A percentile compares a stretch with the other conserved stretches of the same genome.
These are phyloP conservation scores for Hippocampus abdominalis DNA, from an alignment of 2,113 vertebrate species.

Conservation along the genomic window DNA sequence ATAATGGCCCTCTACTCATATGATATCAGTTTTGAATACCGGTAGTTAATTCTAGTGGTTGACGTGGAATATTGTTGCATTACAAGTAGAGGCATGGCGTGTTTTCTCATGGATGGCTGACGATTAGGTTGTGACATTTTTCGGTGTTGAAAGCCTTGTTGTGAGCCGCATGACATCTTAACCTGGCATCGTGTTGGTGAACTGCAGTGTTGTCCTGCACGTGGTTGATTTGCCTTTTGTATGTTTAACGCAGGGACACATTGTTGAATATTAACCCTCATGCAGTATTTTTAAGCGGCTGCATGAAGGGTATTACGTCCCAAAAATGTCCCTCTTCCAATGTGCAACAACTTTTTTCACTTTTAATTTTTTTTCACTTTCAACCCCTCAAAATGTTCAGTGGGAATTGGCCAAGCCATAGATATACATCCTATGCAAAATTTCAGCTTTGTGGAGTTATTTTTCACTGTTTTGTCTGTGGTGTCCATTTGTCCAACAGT, in stretches of 20 bases:
- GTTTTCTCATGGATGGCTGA: not conserved
- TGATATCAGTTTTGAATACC: not conserved
- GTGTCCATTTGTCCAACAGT: too few species aligned
- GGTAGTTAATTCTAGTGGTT: not conserved
- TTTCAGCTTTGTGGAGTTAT: too few species aligned
- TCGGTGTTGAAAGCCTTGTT: conserved; percentile 14
- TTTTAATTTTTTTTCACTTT: too few species aligned
- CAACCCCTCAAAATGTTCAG: too few species aligned
- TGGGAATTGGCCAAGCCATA: too few species aligned
- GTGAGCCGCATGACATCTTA: not conserved
- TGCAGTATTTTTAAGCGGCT: too few species aligned
- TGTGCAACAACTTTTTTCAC: too few species aligned
- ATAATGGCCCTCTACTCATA: too few species aligned
- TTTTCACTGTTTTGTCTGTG: too few species aligned
- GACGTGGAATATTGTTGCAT: not conserved
- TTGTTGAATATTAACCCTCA: not conserved
- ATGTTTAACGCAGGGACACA: not conserved
- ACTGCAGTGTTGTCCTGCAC: not conserved
- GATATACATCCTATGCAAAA: too few species aligned
- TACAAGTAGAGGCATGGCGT: conserved; percentile 1
- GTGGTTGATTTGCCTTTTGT: not conserved
- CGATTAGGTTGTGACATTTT: conserved; percentile 10
- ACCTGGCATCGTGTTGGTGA: not conserved
- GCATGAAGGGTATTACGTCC: too few species aligned
- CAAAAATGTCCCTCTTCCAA: too few species aligned